Evolutionary conservation across 1,140 invertebrate species (phyloP).

Genomic region (Euura saliciscinereae): DNA sequence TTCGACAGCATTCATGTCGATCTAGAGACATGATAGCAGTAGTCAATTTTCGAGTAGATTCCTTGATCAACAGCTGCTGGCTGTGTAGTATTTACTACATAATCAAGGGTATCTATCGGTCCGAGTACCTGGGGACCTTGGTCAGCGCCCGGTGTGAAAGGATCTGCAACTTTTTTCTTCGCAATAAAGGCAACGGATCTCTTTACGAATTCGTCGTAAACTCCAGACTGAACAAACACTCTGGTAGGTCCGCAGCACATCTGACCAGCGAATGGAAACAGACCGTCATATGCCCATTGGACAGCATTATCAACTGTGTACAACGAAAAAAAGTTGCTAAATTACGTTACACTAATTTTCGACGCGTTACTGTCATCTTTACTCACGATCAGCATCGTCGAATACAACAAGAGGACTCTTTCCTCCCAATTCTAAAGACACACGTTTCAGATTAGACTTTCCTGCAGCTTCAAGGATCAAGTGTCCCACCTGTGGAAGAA

Average conservation of each 20-base stretch:
- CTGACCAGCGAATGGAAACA: conserved; percentile 76
- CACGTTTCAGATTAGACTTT: conserved; percentile 72
- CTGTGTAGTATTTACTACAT: neutral
- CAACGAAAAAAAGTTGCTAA: conserved; percentile 8
- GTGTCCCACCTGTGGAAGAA: conserved; percentile 56
- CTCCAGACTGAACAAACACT: conserved; percentile 70
- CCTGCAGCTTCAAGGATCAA: conserved; percentile 71
- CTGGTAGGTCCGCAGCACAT: conserved; percentile 74
- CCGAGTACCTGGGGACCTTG: conserved; percentile 69
- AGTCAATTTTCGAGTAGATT: neutral
- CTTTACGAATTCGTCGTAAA: conserved; percentile 75
- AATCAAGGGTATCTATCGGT: neutral
- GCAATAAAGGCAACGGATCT: conserved; percentile 61
- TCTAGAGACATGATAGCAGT: conserved; percentile 51
- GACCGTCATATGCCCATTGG: conserved; percentile 58
- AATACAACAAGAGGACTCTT: conserved; percentile 78
- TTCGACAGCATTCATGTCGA: conserved; percentile 71
- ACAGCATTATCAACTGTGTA: conserved; percentile 68
- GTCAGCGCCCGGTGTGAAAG: conserved; percentile 64
- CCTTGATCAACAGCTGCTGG: neutral
- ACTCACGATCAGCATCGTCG: conserved; percentile 64
- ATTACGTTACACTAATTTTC: neutral
- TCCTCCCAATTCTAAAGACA: conserved; percentile 78
- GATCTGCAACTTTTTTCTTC: conserved; percentile 67
- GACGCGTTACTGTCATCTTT: neutral